A percentile compares a stretch with the other conserved stretches of the same genome.
phyloP scores from a whole-genome alignment of 2,888 invertebrate species.

The Prenolepis imparis region DNA sequence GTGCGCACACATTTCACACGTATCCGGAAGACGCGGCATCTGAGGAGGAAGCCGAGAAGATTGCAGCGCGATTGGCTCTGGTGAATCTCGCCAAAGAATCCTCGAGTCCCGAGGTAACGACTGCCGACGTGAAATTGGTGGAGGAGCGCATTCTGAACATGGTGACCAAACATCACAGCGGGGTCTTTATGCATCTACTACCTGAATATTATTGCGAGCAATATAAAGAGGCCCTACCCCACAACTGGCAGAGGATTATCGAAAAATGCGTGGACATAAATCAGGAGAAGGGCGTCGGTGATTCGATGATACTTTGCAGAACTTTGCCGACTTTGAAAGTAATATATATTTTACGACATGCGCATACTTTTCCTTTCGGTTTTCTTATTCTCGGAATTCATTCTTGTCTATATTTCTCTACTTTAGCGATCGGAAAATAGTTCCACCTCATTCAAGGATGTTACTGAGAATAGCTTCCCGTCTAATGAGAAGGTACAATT shows the following conservation, averaged over 20 bases:
- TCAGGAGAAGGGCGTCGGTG: conserved; percentile 87
- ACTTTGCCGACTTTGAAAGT: conserved; percentile 63
- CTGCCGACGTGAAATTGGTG: conserved; percentile 76
- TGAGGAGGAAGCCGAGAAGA: conserved; percentile 83
- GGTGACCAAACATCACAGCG: conserved; percentile 85
- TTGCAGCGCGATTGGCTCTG: conserved; percentile 86
- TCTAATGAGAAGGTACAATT: conserved; percentile 66
- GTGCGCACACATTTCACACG: conserved; percentile 76
- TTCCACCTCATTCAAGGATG: background rate
- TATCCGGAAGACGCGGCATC: conserved; percentile 86
- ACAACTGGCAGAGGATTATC: conserved; percentile 90
- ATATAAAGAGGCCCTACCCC: conserved; percentile 90
- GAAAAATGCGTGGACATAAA: conserved; percentile 88
- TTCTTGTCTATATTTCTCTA: background rate
- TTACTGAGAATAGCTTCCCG: background rate
- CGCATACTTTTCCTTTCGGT: background rate
- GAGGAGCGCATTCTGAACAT: conserved; percentile 85
- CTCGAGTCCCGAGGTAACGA: conserved; percentile 76
- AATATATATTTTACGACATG: conserved; percentile 5
- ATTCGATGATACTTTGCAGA: conserved; percentile 86
- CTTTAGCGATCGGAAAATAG: conserved; percentile 18
- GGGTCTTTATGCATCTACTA: conserved; percentile 87
- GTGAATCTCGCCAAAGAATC: conserved; percentile 82
- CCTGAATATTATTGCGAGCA: conserved; percentile 87
- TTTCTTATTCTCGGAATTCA: background rate